Conservation (phyloP, 2,888 invertebrate species). For the Drosophila prolongata region DNA sequence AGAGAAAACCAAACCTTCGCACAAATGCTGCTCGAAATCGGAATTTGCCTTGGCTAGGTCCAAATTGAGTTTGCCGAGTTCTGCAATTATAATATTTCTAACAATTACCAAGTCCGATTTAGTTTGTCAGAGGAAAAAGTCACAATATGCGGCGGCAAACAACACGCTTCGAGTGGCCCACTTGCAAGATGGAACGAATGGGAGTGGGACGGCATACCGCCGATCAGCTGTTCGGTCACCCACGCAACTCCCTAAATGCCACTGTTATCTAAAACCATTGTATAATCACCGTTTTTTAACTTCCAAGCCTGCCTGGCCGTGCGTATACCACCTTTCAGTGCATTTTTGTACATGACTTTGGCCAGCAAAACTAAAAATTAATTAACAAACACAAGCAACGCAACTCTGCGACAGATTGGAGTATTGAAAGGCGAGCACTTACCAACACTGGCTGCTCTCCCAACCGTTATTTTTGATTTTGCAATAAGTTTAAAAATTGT, state of each 20-base stretch:
- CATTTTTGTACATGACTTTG: slow-evolving; percentile 75
- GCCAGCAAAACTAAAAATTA: slow-evolving; percentile 2
- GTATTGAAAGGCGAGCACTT: slow-evolving; percentile 1
- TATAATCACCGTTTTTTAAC: slow-evolving; percentile 75
- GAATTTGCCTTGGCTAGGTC: slow-evolving; percentile 77
- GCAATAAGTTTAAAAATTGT: neutral
- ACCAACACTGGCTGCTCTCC: slow-evolving; percentile 5
- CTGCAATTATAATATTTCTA: slow-evolving; percentile 60
- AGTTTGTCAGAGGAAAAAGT: slow-evolving; percentile 16
- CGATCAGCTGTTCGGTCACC: slow-evolving; percentile 54
- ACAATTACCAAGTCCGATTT: neutral
- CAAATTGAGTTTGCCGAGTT: slow-evolving; percentile 76
- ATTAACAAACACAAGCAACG: slow-evolving; percentile 6
- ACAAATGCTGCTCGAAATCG: slow-evolving; percentile 81
- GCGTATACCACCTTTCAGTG: slow-evolving; percentile 73
- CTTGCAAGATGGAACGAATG: slow-evolving; percentile 43
- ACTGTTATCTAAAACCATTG: slow-evolving; percentile 24
- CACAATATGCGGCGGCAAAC: slow-evolving; percentile 54
- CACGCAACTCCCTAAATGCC: slow-evolving; percentile 27
- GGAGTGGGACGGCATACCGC: slow-evolving; percentile 9
- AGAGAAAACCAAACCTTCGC: slow-evolving; percentile 74
- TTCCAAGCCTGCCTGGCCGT: slow-evolving; percentile 81
- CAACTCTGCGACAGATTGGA: slow-evolving; percentile 12
- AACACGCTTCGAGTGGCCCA: slow-evolving; percentile 66
- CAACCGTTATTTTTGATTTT: slow-evolving; percentile 5